phyloP scores from a whole-genome alignment of 2,888 invertebrate genomes.

The Lithophane semibrunnea region DNA sequence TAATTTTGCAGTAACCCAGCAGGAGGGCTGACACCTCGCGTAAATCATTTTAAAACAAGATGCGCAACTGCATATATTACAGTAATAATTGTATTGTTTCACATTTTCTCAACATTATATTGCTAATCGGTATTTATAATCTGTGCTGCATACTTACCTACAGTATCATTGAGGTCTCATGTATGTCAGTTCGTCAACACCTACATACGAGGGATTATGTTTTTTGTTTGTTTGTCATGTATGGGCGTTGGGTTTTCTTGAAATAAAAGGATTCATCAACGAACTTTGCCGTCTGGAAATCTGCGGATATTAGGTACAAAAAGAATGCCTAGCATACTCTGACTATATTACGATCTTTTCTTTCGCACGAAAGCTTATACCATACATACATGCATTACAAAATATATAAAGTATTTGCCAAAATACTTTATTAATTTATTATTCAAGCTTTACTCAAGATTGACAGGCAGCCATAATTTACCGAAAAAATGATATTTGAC shows the following conservation, averaged over 20 bases:
- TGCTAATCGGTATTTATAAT: conserved; percentile 39
- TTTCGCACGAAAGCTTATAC: not conserved
- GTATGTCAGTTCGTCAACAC: conserved; percentile 59
- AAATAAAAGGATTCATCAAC: conserved; percentile 57
- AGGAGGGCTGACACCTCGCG: conserved; percentile 5
- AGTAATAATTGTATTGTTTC: conserved; percentile 48
- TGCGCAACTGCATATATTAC: conserved; percentile 9
- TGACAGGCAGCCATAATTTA: conserved; percentile 49
- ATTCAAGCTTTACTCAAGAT: conserved; percentile 6
- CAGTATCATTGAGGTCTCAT: conserved; percentile 48
- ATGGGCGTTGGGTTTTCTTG: conserved; percentile 61
- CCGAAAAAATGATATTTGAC: conserved; percentile 40
- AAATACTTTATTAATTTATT: conserved; percentile 34
- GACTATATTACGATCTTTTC: not conserved
- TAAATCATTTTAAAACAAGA: conserved; percentile 43
- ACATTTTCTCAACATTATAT: conserved; percentile 50
- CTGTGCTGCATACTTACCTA: conserved; percentile 15
- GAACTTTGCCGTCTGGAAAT: conserved; percentile 54
- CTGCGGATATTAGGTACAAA: conserved; percentile 1
- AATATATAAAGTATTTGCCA: not conserved
- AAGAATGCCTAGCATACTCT: not conserved
- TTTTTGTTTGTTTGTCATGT: conserved; percentile 62
- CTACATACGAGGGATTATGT: conserved; percentile 61
- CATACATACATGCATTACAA: no score
- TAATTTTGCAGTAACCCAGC: conserved; percentile 37